These are phyloP conservation scores for Cerastoderma edule DNA, from an alignment of 2,888 invertebrate genomes.

Conservation along the genomic window DNA sequence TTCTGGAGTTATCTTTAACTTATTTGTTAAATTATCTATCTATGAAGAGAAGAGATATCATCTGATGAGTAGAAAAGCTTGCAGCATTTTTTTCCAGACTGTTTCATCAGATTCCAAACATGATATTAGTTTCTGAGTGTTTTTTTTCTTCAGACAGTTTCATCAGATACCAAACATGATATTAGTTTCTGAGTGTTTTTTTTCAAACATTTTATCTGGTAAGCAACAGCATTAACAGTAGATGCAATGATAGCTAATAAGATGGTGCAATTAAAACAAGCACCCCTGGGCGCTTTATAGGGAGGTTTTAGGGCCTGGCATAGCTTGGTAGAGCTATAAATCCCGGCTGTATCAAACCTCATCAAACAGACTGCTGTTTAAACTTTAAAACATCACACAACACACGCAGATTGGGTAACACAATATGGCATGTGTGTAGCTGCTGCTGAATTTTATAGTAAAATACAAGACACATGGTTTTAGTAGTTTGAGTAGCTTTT, in stretches of 20 bases:
- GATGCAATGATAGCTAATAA: conserved; percentile 5
- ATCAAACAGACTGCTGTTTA: background rate
- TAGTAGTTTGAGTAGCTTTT: too few species aligned
- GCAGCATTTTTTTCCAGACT: background rate
- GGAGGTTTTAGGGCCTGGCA: background rate
- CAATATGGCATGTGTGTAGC: conserved; percentile 1
- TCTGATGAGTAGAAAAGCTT: conserved; percentile 1
- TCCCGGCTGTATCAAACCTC: background rate
- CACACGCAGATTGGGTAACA: conserved; percentile 12
- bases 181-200: background rate
- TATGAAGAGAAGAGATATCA: too few species aligned
- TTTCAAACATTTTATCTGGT: too few species aligned
- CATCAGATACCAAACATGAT: too few species aligned
- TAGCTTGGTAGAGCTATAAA: background rate
- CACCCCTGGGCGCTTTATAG: conserved; percentile 10
- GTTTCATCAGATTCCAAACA: too few species aligned
- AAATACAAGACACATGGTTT: too few species aligned
- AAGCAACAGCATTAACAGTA: background rate
- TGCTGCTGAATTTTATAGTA: too few species aligned
- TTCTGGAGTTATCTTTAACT: too few species aligned
- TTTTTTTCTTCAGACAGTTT: background rate
- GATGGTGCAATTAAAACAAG: conserved; percentile 16
- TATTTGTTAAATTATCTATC: too few species aligned
- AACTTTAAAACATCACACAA: conserved; percentile 8
- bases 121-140: background rate